Percentiles rank a stretch among this genome's conserved stretches.
These are phyloP conservation scores for Drosophila lacteicornis DNA, from an alignment of 1,140 invertebrate genomes.

Conservation along the genomic window DNA sequence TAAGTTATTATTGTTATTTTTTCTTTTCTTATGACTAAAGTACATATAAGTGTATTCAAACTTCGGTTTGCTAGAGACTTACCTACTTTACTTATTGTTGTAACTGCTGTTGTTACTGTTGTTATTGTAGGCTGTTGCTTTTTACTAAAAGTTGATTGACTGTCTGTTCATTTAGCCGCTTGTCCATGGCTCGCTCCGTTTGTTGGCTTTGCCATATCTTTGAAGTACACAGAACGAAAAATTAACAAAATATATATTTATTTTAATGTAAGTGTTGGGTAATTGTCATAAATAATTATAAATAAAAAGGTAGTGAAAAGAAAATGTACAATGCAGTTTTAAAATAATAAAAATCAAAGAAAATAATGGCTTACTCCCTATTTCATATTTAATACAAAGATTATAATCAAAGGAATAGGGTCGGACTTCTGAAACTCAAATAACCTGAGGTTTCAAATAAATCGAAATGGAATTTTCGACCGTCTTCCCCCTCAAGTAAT, in stretches of 20 bases:
- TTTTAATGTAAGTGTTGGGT: no score
- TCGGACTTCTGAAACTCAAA: no score
- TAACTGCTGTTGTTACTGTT: conserved; percentile 31
- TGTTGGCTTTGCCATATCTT: conserved; percentile 61
- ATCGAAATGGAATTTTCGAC: no score
- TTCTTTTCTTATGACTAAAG: no score
- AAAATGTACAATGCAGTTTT: no score
- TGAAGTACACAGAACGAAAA: conserved; percentile 14
- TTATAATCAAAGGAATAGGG: neutral
- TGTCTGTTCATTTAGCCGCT: conserved; percentile 80
- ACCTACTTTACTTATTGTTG: conserved; percentile 25
- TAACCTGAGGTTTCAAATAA: no score
- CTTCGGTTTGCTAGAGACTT: neutral
- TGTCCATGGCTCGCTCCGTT: conserved; percentile 72
- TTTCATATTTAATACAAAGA: neutral
- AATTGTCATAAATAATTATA: neutral
- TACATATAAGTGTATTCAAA: neutral
- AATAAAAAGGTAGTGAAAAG: no score
- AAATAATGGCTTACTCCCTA: no score
- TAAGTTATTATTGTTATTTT: no score
- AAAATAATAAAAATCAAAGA: no score
- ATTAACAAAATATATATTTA: neutral
- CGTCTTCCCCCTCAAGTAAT: no score
- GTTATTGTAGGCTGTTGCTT: conserved; percentile 58
- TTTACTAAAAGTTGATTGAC: conserved; percentile 82